Evolutionary conservation across 2,797 vertebrate species (phyloP), one percentile per base, ranked within the genome.

Genomic region (Sebastolobus alascanus): DNA sequence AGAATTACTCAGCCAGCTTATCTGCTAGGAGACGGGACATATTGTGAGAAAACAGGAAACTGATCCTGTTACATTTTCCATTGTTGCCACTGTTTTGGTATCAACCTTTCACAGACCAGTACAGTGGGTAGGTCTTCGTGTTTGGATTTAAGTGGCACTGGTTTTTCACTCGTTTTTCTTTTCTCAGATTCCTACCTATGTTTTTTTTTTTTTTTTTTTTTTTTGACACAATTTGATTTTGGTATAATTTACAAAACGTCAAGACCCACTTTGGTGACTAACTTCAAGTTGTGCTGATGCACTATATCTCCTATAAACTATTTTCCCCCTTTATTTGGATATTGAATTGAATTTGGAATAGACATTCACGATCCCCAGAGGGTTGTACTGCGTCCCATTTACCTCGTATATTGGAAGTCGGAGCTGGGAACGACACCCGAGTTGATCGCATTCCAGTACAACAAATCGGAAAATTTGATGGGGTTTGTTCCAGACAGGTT

Each of bases 31-130:
- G 71, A 80, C 22, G 1, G 38, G 55, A 69, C 35, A 52, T 79
- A 85, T 80, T 59, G 35, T 72, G 25, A 65, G 18, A 70, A 82
- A 87, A 66, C 78, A 80, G 74, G 78, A 91, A 90, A 70, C 56
- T 13, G 58, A 68, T 77, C 63, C 73, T 4, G 27, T 68, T 8
- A 50, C 27, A 35, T 80, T 87, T 80, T 71, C 64, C 64, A 52
- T n/a, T 11, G 43, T 70, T 70, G 35, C 63, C 68, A 68, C 58
- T 31, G 27, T 73, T 80, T 46, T 56, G 40, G 7, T 67, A 9
- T 73, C 14, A 16, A 31, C 12, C 50, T 55, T 70, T 63, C 10
- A 14, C 54, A 63, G 64, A 52, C n/a, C 52, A 54, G 50, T 33
- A 20, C 55, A 35, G 31, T 46, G 33, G 4, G 7, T 22, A 20